Evolutionary conservation across 1,140 invertebrate species (phyloP).

Genomic region (Aphelinus certus): DNA sequence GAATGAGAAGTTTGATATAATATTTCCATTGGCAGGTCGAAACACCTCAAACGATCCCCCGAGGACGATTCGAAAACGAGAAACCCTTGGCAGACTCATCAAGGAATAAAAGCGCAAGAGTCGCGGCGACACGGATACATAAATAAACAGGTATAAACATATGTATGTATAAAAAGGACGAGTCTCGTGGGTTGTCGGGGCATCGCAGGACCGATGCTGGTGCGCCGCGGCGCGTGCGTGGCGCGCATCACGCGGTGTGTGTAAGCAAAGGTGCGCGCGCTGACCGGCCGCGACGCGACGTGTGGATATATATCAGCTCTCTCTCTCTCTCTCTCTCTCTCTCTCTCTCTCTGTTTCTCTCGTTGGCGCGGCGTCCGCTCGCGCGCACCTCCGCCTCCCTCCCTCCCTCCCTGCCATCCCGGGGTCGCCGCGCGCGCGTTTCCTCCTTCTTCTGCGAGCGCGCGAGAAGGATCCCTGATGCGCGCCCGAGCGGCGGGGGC

Average conservation of each 20-base stretch:
- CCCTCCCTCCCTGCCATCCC: slow-evolving; percentile 18
- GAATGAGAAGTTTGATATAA: too few relatives aligned
- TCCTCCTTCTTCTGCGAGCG: slow-evolving; percentile 35
- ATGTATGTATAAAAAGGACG: slow-evolving; percentile 43
- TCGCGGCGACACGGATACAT: background rate
- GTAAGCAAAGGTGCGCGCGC: slow-evolving; percentile 56
- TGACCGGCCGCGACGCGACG: slow-evolving; percentile 34
- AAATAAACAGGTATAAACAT: slow-evolving; percentile 36
- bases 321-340: background rate
- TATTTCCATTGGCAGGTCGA: too few relatives aligned
- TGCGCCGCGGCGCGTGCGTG: background rate
- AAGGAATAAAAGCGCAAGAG: slow-evolving; percentile 8
- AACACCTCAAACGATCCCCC: too few relatives aligned
- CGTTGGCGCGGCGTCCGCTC: background rate
- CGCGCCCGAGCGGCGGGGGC: background rate
- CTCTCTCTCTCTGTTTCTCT: background rate
- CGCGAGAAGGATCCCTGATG: slow-evolving; percentile 32
- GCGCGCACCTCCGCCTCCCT: background rate
- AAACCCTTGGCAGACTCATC: too few relatives aligned
- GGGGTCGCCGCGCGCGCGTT: slow-evolving; percentile 2
- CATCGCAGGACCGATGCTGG: slow-evolving; percentile 11
- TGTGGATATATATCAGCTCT: slow-evolving; percentile 17
- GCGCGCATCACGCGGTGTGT: slow-evolving; percentile 42
- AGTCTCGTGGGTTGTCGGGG: slow-evolving; percentile 36
- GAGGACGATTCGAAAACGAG: too few relatives aligned